These are phyloP conservation scores for Enteromius fasciolatus DNA, from an alignment of 2,797 vertebrate species.

Conservation along the genomic window DNA sequence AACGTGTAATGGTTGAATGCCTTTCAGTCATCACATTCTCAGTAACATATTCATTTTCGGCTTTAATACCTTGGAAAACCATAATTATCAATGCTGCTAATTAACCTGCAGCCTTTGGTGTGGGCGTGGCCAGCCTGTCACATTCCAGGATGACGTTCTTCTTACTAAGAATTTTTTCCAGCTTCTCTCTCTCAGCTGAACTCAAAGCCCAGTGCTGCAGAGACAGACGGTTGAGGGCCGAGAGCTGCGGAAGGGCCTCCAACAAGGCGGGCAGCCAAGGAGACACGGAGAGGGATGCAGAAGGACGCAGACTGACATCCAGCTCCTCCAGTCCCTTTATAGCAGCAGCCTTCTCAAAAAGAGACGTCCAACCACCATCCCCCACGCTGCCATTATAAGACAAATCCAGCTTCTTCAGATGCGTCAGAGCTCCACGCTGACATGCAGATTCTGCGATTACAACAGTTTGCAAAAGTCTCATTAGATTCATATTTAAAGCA, in stretches of 20 bases:
- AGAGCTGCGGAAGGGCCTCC: slow-evolving; percentile 72
- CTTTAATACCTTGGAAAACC: slow-evolving; percentile 15
- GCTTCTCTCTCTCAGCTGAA: slow-evolving; percentile 66
- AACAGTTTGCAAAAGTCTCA: not conserved
- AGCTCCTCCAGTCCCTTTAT: slow-evolving; percentile 78
- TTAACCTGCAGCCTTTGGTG: slow-evolving; percentile 33
- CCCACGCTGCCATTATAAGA: slow-evolving; percentile 82
- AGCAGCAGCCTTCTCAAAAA: slow-evolving; percentile 73
- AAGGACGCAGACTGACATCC: slow-evolving; percentile 84
- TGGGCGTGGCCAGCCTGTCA: slow-evolving; percentile 49
- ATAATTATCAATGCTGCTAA: not conserved
- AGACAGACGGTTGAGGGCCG: slow-evolving; percentile 76
- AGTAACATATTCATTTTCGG: slow-evolving; percentile 18
- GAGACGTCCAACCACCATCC: slow-evolving; percentile 75
- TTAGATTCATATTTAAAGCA: not conserved
- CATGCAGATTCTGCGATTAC: slow-evolving; percentile 65
- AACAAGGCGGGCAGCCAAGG: slow-evolving; percentile 81
- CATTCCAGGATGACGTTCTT: slow-evolving; percentile 78
- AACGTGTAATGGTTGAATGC: not conserved
- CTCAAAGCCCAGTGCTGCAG: slow-evolving; percentile 80
- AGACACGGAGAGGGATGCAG: slow-evolving; percentile 65
- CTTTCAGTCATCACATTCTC: slow-evolving; percentile 1
- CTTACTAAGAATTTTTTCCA: slow-evolving; percentile 71
- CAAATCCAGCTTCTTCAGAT: slow-evolving; percentile 79
- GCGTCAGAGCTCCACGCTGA: slow-evolving; percentile 72